A percentile compares a stretch with the other conserved stretches of the same genome.
Evolutionary conservation across 2,797 vertebrate species (phyloP).

Genomic region (Neopelma chrysocephalum): DNA sequence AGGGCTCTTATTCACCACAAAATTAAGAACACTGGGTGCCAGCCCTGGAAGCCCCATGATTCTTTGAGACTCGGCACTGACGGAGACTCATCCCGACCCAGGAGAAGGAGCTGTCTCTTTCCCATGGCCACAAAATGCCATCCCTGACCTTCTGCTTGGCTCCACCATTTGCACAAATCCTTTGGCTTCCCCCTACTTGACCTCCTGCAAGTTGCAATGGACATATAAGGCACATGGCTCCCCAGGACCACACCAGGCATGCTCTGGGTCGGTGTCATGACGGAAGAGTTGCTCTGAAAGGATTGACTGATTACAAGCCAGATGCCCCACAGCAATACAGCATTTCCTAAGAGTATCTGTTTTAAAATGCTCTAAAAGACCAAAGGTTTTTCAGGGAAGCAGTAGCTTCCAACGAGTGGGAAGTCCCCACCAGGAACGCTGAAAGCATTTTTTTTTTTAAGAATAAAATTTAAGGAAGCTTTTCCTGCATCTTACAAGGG

Average conservation of each 20-base stretch:
- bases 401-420: background rate
- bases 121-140: conserved; percentile 64
- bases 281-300: background rate
- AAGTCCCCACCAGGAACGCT: background rate
- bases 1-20: conserved; percentile 41
- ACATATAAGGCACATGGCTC: conserved; percentile 57
- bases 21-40: conserved; percentile 53
- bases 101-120: conserved; percentile 43
- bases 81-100: background rate
- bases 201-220: conserved; percentile 37
- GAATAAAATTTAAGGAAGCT: background rate
- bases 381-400: background rate
- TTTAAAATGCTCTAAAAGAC: conserved; percentile 5
- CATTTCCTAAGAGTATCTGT: background rate
- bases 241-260: conserved; percentile 20
- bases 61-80: background rate
- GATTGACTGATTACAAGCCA: conserved; percentile 31
- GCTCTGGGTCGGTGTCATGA: background rate
- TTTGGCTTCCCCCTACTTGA: conserved; percentile 54
- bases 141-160: conserved; percentile 60
- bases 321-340: conserved; percentile 26
- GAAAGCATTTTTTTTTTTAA: background rate
- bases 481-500: background rate
- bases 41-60: conserved; percentile 7
- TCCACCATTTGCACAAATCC: conserved; percentile 59